phyloP scores from a whole-genome alignment of 2,113 vertebrate genomes.

The Dromaius novaehollandiae region DNA sequence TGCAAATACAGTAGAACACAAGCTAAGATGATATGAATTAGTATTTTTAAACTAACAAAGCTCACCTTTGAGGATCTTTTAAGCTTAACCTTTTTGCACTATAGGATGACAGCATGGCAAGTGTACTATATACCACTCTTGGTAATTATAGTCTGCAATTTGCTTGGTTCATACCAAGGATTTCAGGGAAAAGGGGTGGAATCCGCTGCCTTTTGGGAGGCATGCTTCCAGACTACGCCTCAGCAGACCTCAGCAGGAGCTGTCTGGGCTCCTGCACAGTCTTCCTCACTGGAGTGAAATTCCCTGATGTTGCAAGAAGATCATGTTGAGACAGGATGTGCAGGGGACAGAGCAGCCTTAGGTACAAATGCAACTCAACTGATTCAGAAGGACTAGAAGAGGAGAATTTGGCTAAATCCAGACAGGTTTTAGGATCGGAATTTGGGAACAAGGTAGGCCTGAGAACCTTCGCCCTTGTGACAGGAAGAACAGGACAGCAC shows the following conservation, averaged over 20 bases:
- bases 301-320: neutral
- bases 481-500: neutral
- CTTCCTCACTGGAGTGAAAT: neutral
- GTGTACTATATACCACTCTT: neutral
- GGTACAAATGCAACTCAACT: neutral
- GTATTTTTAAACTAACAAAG: neutral
- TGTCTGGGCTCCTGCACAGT: neutral
- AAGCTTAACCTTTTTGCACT: neutral
- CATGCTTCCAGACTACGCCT: neutral
- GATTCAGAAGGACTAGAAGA: neutral
- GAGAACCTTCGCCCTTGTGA: neutral
- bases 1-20: constrained; percentile 59
- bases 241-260: neutral
- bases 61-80: neutral
- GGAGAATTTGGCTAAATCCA: neutral
- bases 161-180: neutral
- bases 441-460: neutral
- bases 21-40: neutral
- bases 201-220: neutral
- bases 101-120: neutral
- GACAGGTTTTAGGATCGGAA: neutral
- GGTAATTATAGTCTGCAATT: neutral
- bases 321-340: neutral
- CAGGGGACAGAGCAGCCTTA: rapidly evolving
- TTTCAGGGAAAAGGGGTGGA: neutral